Evolutionary conservation across 2,797 vertebrate genomes (phyloP).

Genomic region (Xyrichtys novacula): DNA sequence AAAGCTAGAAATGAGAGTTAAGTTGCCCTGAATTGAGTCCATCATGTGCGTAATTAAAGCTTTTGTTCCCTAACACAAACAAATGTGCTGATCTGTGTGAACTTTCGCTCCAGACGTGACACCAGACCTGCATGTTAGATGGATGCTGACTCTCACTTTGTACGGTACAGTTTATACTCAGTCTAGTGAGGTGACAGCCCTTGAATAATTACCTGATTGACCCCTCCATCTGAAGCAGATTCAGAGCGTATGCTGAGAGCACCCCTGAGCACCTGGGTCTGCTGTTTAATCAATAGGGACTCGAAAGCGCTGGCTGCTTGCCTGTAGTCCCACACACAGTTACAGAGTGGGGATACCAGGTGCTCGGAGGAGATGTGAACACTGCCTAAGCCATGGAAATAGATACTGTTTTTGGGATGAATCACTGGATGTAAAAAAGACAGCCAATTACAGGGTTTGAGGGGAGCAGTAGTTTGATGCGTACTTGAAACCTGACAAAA

Average conservation of each 20-base stretch:
- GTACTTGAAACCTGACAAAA: no score
- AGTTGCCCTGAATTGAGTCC: slow-evolving; percentile 19
- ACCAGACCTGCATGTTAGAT: neutral
- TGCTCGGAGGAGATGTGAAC: slow-evolving; percentile 14
- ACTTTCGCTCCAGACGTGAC: slow-evolving; percentile 14
- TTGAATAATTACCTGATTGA: slow-evolving; percentile 54
- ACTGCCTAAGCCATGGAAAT: slow-evolving; percentile 25
- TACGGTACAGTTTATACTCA: slow-evolving; percentile 1
- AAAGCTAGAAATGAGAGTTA: neutral
- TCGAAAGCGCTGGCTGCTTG: slow-evolving; percentile 35
- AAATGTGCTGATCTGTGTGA: slow-evolving; percentile 19
- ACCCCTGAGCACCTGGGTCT: slow-evolving; percentile 26
- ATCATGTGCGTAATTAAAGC: slow-evolving; percentile 3
- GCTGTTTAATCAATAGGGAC: slow-evolving; percentile 59
- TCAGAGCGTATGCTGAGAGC: slow-evolving; percentile 42
- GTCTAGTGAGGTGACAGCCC: slow-evolving; percentile 15
- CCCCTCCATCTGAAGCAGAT: slow-evolving; percentile 50
- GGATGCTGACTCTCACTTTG: slow-evolving; percentile 7
- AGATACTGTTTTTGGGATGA: slow-evolving; percentile 26
- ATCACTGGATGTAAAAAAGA: slow-evolving; percentile 45
- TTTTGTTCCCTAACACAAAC: neutral
- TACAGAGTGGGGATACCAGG: slow-evolving; percentile 25
- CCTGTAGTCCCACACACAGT: slow-evolving; percentile 29
- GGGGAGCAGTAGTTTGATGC: slow-evolving; percentile 12
- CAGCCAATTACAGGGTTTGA: slow-evolving; percentile 4